phyloP scores from a whole-genome alignment of 1,140 invertebrate genomes.

The Leptinotarsa texana region DNA sequence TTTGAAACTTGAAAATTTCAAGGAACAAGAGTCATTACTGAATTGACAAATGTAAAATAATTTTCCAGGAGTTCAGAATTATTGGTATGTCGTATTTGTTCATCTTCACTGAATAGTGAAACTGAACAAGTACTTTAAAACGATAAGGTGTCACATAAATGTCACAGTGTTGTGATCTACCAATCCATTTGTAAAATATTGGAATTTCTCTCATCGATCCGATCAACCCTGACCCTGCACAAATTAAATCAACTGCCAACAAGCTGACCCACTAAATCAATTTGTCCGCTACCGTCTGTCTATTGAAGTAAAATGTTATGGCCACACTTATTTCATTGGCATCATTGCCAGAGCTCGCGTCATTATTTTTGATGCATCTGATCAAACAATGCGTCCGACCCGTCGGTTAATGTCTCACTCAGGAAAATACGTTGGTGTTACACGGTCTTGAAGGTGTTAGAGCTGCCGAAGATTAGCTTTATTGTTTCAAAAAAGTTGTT shows the following conservation, averaged over 20 bases:
- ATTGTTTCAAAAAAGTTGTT: conserved; percentile 1
- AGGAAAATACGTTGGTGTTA: background rate
- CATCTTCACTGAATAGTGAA: no score
- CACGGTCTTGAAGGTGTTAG: background rate
- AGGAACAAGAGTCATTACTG: no score
- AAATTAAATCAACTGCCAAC: background rate
- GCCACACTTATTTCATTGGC: background rate
- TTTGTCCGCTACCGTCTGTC: background rate
- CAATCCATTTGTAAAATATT: background rate
- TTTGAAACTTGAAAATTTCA: no score
- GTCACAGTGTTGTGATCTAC: no score
- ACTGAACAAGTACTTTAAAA: no score
- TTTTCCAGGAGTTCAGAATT: no score
- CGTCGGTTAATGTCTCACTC: background rate
- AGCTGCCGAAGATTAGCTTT: background rate
- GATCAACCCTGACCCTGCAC: background rate
- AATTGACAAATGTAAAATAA: no score
- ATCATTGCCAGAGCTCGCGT: background rate
- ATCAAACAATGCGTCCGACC: background rate
- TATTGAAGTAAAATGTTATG: conserved; percentile 1
- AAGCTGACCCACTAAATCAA: background rate
- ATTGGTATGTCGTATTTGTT: no score
- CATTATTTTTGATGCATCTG: background rate
- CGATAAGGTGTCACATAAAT: no score
- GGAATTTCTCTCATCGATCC: background rate